phyloP scores from a whole-genome alignment of 2,888 invertebrate species.

The Nephrotoma guestfalica region DNA sequence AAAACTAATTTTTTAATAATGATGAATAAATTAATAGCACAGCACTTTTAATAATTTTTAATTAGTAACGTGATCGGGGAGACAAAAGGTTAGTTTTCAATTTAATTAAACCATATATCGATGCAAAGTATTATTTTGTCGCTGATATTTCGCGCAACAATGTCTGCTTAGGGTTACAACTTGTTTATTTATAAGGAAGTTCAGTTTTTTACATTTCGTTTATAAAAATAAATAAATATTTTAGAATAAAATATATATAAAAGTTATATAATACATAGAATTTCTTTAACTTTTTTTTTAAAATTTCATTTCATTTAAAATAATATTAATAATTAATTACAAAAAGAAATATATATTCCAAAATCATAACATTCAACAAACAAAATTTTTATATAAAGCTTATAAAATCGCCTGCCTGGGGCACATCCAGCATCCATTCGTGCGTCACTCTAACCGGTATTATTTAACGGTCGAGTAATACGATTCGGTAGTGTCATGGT shows the following conservation, averaged over 20 bases:
- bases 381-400: not conserved
- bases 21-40: not conserved
- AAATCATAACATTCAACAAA: not conserved
- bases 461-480: slow-evolving; percentile 40
- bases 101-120: not conserved
- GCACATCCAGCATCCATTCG: not conserved
- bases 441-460: slow-evolving; percentile 19
- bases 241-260: not conserved
- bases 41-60: not conserved
- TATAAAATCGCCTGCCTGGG: not conserved
- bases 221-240: not conserved
- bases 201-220: not conserved
- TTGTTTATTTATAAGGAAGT: no score
- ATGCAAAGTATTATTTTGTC: not conserved
- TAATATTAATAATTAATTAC: not conserved
- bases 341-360: not conserved
- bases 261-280: not conserved
- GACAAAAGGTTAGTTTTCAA: not conserved
- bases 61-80: not conserved
- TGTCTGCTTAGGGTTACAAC: not conserved
- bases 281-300: not conserved
- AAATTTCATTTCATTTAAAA: not conserved
- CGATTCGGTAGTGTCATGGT: slow-evolving; percentile 56
- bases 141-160: not conserved
- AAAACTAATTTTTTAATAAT: not conserved